Percentiles rank a stretch among this genome's conserved stretches.
Evolutionary conservation across 2,113 vertebrate genomes (phyloP).

Genomic region (Orientallactaga bullata): DNA sequence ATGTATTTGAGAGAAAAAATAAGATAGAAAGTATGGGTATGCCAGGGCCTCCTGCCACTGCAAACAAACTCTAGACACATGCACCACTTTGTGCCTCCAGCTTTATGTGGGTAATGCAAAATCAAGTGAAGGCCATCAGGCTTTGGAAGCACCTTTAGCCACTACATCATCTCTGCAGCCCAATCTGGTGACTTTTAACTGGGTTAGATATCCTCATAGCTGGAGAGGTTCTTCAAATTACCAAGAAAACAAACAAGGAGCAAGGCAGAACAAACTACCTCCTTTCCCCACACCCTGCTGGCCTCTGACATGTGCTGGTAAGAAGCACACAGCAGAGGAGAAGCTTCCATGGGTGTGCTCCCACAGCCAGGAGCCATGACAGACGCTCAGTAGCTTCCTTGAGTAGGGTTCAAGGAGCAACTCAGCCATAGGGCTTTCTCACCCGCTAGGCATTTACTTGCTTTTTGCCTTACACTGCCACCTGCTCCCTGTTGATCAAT

Average conservation of each 20-base stretch:
- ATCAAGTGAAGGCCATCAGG: no score
- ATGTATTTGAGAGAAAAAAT: no score
- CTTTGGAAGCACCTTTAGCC: no score
- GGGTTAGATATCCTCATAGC: slow-evolving; percentile 5
- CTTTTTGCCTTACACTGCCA: slow-evolving; percentile 67
- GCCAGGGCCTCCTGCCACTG: no score
- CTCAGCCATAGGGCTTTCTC: background rate
- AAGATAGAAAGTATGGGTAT: no score
- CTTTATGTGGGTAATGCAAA: no score
- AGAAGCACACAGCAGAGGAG: background rate
- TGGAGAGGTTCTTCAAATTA: slow-evolving; percentile 45
- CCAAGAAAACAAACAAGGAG: background rate
- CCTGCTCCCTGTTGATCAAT: slow-evolving; percentile 71
- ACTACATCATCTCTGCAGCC: no score
- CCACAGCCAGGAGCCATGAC: slow-evolving; percentile 41
- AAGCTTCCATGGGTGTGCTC: background rate
- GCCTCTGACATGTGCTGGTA: rapidly evolving
- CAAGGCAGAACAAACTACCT: background rate
- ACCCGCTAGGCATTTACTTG: slow-evolving; percentile 27
- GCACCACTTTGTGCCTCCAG: no score
- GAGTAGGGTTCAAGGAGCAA: background rate
- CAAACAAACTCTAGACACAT: no score
- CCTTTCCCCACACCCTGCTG: background rate
- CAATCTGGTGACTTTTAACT: slow-evolving; percentile 50
- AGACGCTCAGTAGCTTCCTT: slow-evolving; percentile 18